phyloP scores from a whole-genome alignment of 2,888 invertebrate genomes.

The Saturnia japonica region DNA sequence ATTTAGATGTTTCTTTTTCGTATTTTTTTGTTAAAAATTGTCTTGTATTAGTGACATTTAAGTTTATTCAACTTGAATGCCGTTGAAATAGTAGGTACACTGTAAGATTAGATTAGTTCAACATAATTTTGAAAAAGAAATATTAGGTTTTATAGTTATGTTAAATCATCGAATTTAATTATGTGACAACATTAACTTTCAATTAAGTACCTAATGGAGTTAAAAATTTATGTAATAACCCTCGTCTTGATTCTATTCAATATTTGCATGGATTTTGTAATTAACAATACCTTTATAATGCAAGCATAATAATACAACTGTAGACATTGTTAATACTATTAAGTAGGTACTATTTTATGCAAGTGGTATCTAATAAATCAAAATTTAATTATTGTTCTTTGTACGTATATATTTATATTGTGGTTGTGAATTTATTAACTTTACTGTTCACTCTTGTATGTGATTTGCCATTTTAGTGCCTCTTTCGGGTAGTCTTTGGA shows the following conservation, averaged over 20 bases:
- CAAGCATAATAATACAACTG: slow-evolving; percentile 28
- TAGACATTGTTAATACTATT: slow-evolving; percentile 24
- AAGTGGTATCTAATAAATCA: slow-evolving; percentile 30
- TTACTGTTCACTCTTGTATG: slow-evolving; percentile 65
- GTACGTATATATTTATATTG: slow-evolving; percentile 56
- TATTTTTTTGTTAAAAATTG: too few species aligned
- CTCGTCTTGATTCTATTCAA: neutral
- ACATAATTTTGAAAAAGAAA: neutral
- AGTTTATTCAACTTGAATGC: too few species aligned
- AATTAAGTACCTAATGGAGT: neutral
- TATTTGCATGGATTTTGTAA: neutral
- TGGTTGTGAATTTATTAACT: slow-evolving; percentile 71
- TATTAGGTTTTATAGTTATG: neutral
- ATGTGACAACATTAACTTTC: neutral
- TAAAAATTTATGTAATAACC: neutral
- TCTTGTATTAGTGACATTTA: too few species aligned
- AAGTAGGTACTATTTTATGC: slow-evolving; percentile 27
- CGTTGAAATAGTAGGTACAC: neutral
- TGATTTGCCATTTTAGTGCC: slow-evolving; percentile 79
- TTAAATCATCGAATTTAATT: slow-evolving; percentile 1
- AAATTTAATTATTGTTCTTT: slow-evolving; percentile 24
- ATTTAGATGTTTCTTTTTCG: too few species aligned
- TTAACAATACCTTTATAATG: neutral
- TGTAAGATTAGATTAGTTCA: neutral
- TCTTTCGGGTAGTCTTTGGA: slow-evolving; percentile 51